Conservation (phyloP, 2,113 vertebrate species). For the Oxygymnocypris stewartii region DNA sequence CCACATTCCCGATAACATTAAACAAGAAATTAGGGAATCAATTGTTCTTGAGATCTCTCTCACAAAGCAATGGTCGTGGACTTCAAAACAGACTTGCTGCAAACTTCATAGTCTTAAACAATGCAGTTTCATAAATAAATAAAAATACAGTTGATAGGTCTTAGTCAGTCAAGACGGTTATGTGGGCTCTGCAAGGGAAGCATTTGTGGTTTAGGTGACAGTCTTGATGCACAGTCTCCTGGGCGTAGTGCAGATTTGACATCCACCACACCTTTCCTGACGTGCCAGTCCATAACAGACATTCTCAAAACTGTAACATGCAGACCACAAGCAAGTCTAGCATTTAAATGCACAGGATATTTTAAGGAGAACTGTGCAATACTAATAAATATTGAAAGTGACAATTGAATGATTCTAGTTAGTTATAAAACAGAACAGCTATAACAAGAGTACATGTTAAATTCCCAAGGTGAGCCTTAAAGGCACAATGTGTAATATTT, state of each 20-base stretch:
- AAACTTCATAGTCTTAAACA: neutral
- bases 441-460: neutral
- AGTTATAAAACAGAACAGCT: neutral
- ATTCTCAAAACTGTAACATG: neutral
- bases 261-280: slow-evolving; percentile 27
- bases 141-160: neutral
- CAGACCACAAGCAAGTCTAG: slow-evolving; percentile 13
- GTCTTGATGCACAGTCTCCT: neutral
- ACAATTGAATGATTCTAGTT: neutral
- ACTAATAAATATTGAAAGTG: neutral
- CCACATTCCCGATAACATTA: neutral
- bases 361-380: neutral
- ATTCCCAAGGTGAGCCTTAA: neutral
- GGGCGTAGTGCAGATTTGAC: slow-evolving; percentile 7
- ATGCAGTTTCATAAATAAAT: neutral
- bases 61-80: neutral
- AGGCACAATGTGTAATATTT: too few species aligned
- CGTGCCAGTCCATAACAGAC: neutral
- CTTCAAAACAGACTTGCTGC: neutral
- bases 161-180: neutral
- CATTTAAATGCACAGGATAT: neutral
- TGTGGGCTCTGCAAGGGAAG: neutral
- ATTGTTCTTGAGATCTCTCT: neutral
- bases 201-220: slow-evolving; percentile 22
- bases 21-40: neutral